Conservation (phyloP, 2,888 invertebrate genomes). For the Chymomyza procnemis region DNA sequence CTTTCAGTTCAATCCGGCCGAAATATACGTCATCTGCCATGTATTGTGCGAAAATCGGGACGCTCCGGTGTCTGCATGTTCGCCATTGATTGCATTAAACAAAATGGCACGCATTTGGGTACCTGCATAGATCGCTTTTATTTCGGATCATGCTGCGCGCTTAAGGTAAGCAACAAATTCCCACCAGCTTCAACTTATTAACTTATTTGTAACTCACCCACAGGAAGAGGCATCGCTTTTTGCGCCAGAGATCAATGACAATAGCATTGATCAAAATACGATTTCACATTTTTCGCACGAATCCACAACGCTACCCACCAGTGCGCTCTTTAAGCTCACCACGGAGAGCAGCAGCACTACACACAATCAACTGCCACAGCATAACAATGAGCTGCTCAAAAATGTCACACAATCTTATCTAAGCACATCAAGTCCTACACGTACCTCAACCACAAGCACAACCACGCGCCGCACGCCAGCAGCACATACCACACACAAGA, state of each 20-base stretch:
- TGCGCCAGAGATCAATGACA: conserved; percentile 77
- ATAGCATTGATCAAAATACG: conserved; percentile 79
- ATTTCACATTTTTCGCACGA: conserved; percentile 78
- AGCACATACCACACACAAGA: conserved; percentile 73
- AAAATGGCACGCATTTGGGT: conserved; percentile 93
- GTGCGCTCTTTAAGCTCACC: conserved; percentile 71
- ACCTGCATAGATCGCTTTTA: conserved; percentile 96
- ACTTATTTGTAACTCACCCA: not conserved
- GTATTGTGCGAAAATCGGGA: conserved; percentile 88
- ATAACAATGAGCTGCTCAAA: conserved; percentile 54
- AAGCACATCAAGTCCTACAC: conserved; percentile 51
- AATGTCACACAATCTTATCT: conserved; percentile 69
- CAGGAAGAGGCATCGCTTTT: conserved; percentile 64
- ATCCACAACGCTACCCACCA: conserved; percentile 74
- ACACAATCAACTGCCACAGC: conserved; percentile 28
- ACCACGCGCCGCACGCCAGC: conserved; percentile 47
- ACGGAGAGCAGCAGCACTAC: conserved; percentile 56
- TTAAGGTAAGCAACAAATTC: conserved; percentile 79
- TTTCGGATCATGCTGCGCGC: conserved; percentile 94
- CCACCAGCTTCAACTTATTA: too few species aligned
- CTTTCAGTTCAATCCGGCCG: conserved; percentile 87
- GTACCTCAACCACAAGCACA: conserved; percentile 30
- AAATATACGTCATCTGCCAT: conserved; percentile 93
- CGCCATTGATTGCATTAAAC: conserved; percentile 93
- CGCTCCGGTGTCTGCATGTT: conserved; percentile 95